Base-by-base conservation (phyloP, 2,113 vertebrate genomes). In the Alligator sinensis region DNA sequence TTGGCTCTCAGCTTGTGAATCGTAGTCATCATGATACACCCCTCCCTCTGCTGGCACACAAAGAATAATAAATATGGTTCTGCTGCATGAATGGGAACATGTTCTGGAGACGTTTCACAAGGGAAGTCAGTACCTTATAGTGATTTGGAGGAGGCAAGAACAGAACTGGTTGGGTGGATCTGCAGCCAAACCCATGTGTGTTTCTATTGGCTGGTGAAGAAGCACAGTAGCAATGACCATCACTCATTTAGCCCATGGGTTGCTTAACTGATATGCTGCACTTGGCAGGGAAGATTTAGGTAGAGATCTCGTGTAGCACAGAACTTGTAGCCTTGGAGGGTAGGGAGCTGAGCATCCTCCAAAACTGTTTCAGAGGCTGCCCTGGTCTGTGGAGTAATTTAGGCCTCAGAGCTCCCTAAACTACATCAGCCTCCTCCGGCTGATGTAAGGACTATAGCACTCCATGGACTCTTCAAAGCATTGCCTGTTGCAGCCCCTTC, bases 321-420 rank as follows among this genome's bases (percentile, higher is more conserved):
- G 5, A 54, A 34, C 68, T 87, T 81, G 61, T 4, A 22, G 25
- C 58, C 55, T 91, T 91, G 77, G 22, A 84, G 93, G 60, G 9
- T 86, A 79, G 21, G 27, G 27, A 87, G 24, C 15, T 92, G 93
- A 55, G 25, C 88, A 90, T 62, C 24, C 84, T 89, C 84, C 74
- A 82, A 55, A 70, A 83, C 70, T 34, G 82, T 15, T 34, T 17
- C 4, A 80, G 88, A 82, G 76, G 18, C 18, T 62, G n/a, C 3
- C 88, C n/a, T 84, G 88, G 59, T 47, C 58, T 82, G 86, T 84
- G 2, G 11, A 80, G 92, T 92, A 86, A 88, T 89, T 92, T 88
- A 92, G 76, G 59, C 64, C 64, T 18, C 3, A 9, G 66, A 19
- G 30, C 30, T 34, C 68, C 30, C 18, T 72, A 34, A 11, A 22